Evolutionary conservation across 1,140 invertebrate species (phyloP).

Genomic region (Sesamia nonagrioides): DNA sequence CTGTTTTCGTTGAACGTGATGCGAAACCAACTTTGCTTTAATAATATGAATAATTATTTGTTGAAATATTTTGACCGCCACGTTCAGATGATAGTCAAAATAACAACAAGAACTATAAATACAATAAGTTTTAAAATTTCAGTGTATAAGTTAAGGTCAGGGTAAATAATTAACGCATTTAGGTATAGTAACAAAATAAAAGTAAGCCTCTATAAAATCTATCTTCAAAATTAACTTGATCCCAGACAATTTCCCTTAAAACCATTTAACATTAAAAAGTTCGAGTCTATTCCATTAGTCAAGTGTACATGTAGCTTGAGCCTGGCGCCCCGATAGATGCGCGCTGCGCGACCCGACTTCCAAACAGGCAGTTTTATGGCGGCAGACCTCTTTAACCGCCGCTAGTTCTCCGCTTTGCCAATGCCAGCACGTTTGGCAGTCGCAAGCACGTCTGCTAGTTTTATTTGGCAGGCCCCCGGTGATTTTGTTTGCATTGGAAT

Average conservation of each 20-base stretch:
- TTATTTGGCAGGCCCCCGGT: conserved; percentile 61
- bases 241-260: conserved; percentile 16
- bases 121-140: too few relatives aligned
- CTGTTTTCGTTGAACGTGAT: not conserved
- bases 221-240: not conserved
- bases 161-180: too few relatives aligned
- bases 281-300: conserved; percentile 24
- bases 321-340: conserved; percentile 66
- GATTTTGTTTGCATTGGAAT: conserved; percentile 46
- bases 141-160: too few relatives aligned
- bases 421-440: conserved; percentile 48
- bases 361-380: conserved; percentile 77
- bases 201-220: not conserved
- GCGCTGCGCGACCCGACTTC: conserved; percentile 71
- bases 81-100: too few relatives aligned
- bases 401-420: conserved; percentile 78
- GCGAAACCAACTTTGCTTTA: not conserved
- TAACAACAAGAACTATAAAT: too few relatives aligned
- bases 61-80: too few relatives aligned
- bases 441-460: conserved; percentile 66
- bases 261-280: conserved; percentile 43
- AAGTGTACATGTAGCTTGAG: conserved; percentile 50
- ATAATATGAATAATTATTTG: not conserved
- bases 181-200: too few relatives aligned
- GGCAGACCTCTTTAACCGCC: conserved; percentile 74